Conservation (phyloP, 2,888 invertebrate species). For the Beris chalybata region DNA sequence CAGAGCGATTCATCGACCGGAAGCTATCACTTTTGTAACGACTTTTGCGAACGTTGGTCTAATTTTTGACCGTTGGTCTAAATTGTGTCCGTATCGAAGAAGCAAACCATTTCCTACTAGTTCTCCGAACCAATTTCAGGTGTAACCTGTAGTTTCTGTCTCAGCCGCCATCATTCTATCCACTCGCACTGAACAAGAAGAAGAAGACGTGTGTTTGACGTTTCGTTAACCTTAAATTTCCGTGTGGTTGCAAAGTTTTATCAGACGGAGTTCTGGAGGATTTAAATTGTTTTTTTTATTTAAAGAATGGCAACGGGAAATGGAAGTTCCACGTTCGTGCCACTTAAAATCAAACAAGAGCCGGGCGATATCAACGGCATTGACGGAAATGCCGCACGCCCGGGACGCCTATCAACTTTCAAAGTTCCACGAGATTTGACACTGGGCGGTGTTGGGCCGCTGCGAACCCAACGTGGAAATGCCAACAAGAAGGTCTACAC, state of each 20-base stretch:
- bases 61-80: too few relatives aligned
- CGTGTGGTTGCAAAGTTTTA: not conserved
- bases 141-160: too few relatives aligned
- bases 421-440: slow-evolving; percentile 63
- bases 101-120: too few relatives aligned
- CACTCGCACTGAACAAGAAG: not conserved
- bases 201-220: slow-evolving; percentile 15
- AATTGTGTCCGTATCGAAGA: too few relatives aligned
- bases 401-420: slow-evolving; percentile 56
- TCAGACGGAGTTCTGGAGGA: too few relatives aligned
- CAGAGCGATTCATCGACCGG: too few relatives aligned
- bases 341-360: slow-evolving; percentile 32
- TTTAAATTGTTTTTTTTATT: not conserved
- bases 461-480: slow-evolving; percentile 45
- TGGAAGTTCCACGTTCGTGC: slow-evolving; percentile 26
- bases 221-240: slow-evolving; percentile 13
- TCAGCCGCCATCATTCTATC: too few relatives aligned
- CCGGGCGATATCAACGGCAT: slow-evolving; percentile 27
- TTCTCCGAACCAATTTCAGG: too few relatives aligned
- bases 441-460: slow-evolving; percentile 56
- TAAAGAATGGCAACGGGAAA: slow-evolving; percentile 31
- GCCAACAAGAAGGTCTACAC: slow-evolving; percentile 62
- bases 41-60: too few relatives aligned
- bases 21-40: too few relatives aligned
- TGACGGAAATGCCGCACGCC: slow-evolving; percentile 4